Base-by-base conservation (phyloP, 2,888 invertebrate species). In the Pristionchus japonicus region DNA sequence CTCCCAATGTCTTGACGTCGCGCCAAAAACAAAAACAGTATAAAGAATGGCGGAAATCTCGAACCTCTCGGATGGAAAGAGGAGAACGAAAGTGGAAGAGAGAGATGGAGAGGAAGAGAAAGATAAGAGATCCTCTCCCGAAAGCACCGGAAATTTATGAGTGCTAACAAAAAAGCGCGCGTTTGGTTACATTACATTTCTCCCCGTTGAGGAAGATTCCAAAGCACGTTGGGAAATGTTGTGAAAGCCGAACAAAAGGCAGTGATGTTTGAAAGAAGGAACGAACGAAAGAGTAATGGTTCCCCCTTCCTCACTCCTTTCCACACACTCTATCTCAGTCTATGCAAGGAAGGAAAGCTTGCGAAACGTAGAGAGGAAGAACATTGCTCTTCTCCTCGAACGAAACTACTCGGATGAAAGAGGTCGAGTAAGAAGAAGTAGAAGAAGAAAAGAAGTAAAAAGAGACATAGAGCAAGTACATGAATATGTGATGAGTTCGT, bases 101-200 rank as follows among this genome's bases (percentile, higher is more conserved):
- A 40, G 31, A 47, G n/a, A 47, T 43, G 47, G 27, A 13, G n/a
- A 37, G 37, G 49, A 20, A 49, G 74, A 37, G 74, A 74, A 27
- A 80, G 49, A 80, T 49, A 80, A 80, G 80, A 47, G n/a, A 80
- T 47, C 47, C 47, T 34, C n/a, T n/a, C n/a, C 20, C 3, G 70
- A 70, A 64, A 70, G 70, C 34, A 70, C 70, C 37, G 70, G 37
- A 70, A 37, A 70, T 70, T 70, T 70, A 70, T 70, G 64, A 70
- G 70, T 9, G 37, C 70, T 70, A 70, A 37, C 70, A 70, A 70
- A 70, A 70, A 70, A 64, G 70, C 20, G 37, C 70, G 17, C 37
- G 20, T 70, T 70, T 31, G 37, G 70, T 37, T 70, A 70, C 70
- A 37, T 34, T 37, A 70, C 37, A 70, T 13, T 70, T 37, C 23